Conservation (phyloP, 2,797 vertebrate species). For the Ataeniobius toweri region DNA sequence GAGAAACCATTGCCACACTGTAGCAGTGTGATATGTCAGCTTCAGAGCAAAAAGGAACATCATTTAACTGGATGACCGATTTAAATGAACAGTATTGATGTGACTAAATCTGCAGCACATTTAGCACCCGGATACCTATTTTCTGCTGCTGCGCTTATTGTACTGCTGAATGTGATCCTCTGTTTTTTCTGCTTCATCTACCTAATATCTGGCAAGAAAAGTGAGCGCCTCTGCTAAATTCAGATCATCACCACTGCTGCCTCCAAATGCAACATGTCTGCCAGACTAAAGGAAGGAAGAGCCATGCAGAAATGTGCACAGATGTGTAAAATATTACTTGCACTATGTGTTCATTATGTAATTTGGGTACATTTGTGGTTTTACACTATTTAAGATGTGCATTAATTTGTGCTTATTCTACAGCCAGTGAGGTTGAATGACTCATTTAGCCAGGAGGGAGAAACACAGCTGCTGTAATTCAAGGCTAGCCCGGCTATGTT, state of each 20-base stretch:
- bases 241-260: slow-evolving; percentile 38
- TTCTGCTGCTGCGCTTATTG: slow-evolving; percentile 21
- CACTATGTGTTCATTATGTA: slow-evolving; percentile 25
- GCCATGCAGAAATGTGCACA: slow-evolving; percentile 13
- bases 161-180: slow-evolving; percentile 61
- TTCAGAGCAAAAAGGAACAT: slow-evolving; percentile 2
- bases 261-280: slow-evolving; percentile 22
- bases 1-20: no score
- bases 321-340: slow-evolving; percentile 24
- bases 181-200: slow-evolving; percentile 66
- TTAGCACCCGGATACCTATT: slow-evolving; percentile 26
- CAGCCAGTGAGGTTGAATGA: slow-evolving; percentile 45
- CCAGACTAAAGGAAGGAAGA: neutral
- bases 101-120: slow-evolving; percentile 21
- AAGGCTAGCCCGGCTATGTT: slow-evolving; percentile 16
- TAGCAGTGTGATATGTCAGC: neutral
- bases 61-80: neutral
- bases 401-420: slow-evolving; percentile 34
- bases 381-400: slow-evolving; percentile 36
- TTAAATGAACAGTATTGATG: neutral
- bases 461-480: slow-evolving; percentile 44
- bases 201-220: slow-evolving; percentile 59
- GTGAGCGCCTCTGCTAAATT: slow-evolving; percentile 44
- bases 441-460: slow-evolving; percentile 52
- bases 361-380: slow-evolving; percentile 25